Conservation (phyloP, 2,888 invertebrate species). For the Scaptomyza tumidula region DNA sequence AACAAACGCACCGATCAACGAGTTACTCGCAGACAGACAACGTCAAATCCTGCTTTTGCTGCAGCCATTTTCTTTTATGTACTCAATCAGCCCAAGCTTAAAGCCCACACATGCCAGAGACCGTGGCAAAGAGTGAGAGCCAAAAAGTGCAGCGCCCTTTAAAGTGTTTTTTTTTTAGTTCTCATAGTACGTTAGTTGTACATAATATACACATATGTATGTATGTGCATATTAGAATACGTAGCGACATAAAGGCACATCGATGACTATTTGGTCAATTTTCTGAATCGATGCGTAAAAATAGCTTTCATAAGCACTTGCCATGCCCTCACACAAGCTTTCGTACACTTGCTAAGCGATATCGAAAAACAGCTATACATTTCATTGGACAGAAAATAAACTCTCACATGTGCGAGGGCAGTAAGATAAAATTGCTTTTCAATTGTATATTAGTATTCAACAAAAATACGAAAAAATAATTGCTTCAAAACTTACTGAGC, state of each 20-base stretch:
- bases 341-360: conserved; percentile 37
- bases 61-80: conserved; percentile 25
- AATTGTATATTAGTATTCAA: no score
- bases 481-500: not conserved
- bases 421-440: conserved; percentile 2
- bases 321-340: conserved; percentile 33
- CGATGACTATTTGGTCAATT: conserved; percentile 63
- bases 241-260: conserved; percentile 9
- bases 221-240: not conserved
- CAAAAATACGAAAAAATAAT: not conserved
- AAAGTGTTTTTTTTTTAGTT: conserved; percentile 31
- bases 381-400: not conserved
- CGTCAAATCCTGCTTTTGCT: conserved; percentile 49
- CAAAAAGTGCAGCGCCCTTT: conserved; percentile 36
- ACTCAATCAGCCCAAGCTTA: conserved; percentile 28
- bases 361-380: conserved; percentile 17
- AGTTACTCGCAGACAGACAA: conserved; percentile 37
- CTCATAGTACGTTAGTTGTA: conserved; percentile 5
- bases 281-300: conserved; percentile 75
- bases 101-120: conserved; percentile 8
- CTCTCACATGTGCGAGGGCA: conserved; percentile 33
- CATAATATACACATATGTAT: not conserved
- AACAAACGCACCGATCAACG: conserved; percentile 23
- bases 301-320: conserved; percentile 69
- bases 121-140: not conserved